Evolutionary conservation across 2,888 invertebrate genomes (phyloP).

Genomic region (Drosophila niveifrons): DNA sequence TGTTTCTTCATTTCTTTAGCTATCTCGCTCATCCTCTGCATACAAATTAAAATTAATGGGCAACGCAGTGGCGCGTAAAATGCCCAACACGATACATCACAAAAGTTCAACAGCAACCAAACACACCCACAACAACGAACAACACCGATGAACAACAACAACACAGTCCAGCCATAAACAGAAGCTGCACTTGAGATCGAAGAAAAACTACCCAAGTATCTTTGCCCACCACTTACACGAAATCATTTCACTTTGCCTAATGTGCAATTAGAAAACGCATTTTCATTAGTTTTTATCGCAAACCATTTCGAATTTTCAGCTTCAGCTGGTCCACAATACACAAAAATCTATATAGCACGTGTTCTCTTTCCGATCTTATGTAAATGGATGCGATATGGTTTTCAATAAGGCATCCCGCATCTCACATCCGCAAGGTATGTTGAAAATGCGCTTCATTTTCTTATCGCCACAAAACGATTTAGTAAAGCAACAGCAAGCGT

Average conservation of each 20-base stretch:
- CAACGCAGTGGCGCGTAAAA: conserved; percentile 77
- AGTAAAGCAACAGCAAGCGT: conserved; percentile 2
- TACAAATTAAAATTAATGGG: conserved; percentile 84
- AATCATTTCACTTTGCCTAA: conserved; percentile 82
- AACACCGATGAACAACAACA: conserved; percentile 21
- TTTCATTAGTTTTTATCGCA: conserved; percentile 83
- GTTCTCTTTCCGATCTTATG: conserved; percentile 34
- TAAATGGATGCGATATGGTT: conserved; percentile 66
- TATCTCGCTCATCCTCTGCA: conserved; percentile 19
- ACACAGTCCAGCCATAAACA: conserved; percentile 64
- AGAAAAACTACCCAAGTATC: conserved; percentile 31
- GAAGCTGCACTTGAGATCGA: conserved; percentile 81
- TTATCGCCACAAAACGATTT: conserved; percentile 48
- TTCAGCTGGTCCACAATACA: conserved; percentile 50
- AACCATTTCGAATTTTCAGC: conserved; percentile 65
- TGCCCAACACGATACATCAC: conserved; percentile 63
- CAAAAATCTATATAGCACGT: conserved; percentile 40
- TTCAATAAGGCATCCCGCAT: conserved; percentile 49
- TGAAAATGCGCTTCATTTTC: conserved; percentile 66
- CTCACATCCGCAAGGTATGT: conserved; percentile 43
- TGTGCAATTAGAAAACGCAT: conserved; percentile 83
- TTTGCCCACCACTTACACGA: conserved; percentile 66
- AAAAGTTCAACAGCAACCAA: conserved; percentile 35
- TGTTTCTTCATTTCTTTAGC: conserved; percentile 18
- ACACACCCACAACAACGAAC: conserved; percentile 28